phyloP scores from a whole-genome alignment of 2,797 vertebrate genomes.

The Coracias cyanogaster region DNA sequence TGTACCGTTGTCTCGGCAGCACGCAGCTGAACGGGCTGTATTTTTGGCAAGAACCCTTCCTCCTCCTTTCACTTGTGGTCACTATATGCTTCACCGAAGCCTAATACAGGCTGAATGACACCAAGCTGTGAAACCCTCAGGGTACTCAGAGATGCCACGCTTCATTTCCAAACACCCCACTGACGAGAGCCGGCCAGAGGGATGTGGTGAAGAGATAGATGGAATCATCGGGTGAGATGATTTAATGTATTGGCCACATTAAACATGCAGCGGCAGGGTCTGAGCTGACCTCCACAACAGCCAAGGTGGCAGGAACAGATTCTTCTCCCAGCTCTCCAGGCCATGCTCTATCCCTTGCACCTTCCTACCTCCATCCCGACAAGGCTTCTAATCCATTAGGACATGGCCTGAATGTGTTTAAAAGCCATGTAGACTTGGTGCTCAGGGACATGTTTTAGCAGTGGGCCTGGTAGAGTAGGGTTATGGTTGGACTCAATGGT shows the following conservation, averaged over 20 bases:
- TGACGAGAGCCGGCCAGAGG: neutral
- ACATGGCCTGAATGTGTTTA: neutral
- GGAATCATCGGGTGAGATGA: neutral
- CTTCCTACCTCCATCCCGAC: neutral
- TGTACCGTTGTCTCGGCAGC: neutral
- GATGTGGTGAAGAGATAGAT: neutral
- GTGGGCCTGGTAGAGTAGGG: no score
- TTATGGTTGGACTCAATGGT: no score
- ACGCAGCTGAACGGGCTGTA: neutral
- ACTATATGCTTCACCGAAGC: fast-evolving
- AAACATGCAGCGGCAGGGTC: fast-evolving
- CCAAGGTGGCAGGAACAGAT: neutral
- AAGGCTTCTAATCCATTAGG: neutral
- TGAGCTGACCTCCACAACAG: neutral
- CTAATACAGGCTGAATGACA: neutral
- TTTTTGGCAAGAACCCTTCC: neutral
- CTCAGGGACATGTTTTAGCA: no score
- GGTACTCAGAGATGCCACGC: neutral
- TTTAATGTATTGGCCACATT: neutral
- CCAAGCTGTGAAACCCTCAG: neutral
- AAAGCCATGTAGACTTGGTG: no score
- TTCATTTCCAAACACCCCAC: neutral
- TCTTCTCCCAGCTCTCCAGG: neutral
- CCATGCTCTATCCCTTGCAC: neutral
- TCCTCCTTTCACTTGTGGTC: neutral